These are phyloP conservation scores for Muricea muricata DNA, from an alignment of 92 coral and sea anemone species.

Conservation along the genomic window DNA sequence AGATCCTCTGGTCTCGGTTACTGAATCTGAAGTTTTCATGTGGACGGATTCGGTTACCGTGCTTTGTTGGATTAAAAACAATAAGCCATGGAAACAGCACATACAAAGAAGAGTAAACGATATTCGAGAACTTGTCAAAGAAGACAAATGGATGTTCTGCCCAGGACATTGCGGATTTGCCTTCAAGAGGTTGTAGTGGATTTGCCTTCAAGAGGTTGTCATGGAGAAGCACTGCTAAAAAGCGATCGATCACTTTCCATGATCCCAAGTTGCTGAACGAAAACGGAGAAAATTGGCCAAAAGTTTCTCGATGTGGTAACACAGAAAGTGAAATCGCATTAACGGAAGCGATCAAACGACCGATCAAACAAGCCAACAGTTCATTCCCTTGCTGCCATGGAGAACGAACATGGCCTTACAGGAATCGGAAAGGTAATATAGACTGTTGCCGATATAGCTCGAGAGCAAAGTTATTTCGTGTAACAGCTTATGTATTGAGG, in stretches of 20 bases:
- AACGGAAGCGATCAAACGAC: neutral
- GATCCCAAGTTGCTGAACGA: neutral
- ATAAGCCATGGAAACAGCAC: conserved; percentile 1
- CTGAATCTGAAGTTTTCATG: neutral
- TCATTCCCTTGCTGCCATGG: neutral
- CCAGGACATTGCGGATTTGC: conserved; percentile 1
- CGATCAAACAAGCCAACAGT: neutral
- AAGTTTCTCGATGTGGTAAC: neutral
- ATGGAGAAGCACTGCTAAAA: neutral
- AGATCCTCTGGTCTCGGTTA: neutral
- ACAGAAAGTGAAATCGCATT: neutral
- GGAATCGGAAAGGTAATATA: neutral
- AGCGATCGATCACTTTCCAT: neutral
- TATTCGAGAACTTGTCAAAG: neutral
- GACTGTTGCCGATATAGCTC: neutral
- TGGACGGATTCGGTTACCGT: neutral
- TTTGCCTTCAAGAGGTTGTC: neutral
- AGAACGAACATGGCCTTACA: neutral
- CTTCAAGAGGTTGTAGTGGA: neutral
- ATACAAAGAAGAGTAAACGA: conserved; percentile 1
- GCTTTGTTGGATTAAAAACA: neutral
- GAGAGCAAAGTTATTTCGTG: neutral
- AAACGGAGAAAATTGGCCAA: neutral
- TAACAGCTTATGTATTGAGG: neutral
- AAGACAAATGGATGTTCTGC: neutral